Evolutionary conservation across 1,140 invertebrate genomes (phyloP), one percentile per base, ranked within the genome.

Genomic region (Aphelenchoides fujianensis): DNA sequence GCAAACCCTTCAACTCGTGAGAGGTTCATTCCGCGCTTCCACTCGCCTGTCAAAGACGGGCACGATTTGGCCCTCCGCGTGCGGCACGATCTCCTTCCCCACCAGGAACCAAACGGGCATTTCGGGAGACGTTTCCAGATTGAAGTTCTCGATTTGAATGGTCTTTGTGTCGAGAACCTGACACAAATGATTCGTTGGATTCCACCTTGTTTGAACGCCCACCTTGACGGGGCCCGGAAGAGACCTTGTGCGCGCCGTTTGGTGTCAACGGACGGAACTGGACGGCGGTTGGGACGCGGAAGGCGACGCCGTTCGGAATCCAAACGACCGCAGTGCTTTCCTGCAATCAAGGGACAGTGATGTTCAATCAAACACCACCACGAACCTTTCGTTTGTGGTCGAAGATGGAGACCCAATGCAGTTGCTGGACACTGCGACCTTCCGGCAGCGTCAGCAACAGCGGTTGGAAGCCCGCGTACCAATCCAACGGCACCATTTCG

Each of bases 101-200:
- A 84, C 73, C 80, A 82, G 82, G 63, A 82, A 82, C 80, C 80
- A 82, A 16, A 71, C 62, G 9, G 82, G 73, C 41, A 78, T 36
- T 12, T 74, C 80, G 12, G 78, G 62, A n/a, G n/a, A n/a, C 5
- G 76, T 70, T 31, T 61, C 36, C 12, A 82, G 62, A 2, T 66
- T 68, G 34, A 82, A 82, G 28, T 82, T 71, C 16, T 41, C 64
- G 3, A 82, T 68, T 73, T 84, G 78, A 41, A 82, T 82, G 23
- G 80, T 82, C 73, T 82, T 82, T 32, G 75, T 83, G 69, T 84
- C 72, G 16, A 80, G 70, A 7, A 84, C 61, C 82, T 81, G 54
- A 70, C 31, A 0, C 16, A 27, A 35, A 9, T 73, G 16, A 31
- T n/a, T 27, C 5, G 52, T 7, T 0, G 27, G 28, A 34, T 36